Evolutionary conservation across 2,113 vertebrate species (phyloP).

Genomic region (Campylomormyrus tamandua): DNA sequence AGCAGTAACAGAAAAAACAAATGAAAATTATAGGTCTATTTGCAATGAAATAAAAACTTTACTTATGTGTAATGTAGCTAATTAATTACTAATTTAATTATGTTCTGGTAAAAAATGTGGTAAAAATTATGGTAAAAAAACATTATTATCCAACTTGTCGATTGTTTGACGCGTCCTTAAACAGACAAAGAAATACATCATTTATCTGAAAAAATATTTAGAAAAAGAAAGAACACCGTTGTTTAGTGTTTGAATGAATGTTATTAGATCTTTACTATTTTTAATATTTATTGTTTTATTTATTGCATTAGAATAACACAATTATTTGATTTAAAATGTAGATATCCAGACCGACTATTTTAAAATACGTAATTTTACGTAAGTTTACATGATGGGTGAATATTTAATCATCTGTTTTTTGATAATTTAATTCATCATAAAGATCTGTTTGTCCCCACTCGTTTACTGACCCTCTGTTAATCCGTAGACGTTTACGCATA

Average conservation of each 20-base stretch:
- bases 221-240: not conserved
- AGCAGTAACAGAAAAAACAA: not conserved
- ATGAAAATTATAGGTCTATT: not conserved
- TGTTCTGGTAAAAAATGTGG: not conserved
- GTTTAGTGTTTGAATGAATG: not conserved
- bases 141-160: not conserved
- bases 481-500: not conserved
- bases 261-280: not conserved
- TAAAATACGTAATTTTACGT: not conserved
- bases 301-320: not conserved
- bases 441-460: not conserved
- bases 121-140: not conserved
- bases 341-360: not conserved
- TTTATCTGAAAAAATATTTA: not conserved
- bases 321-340: not conserved
- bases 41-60: not conserved
- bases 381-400: not conserved
- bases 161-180: not conserved
- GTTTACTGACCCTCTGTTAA: not conserved
- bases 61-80: not conserved
- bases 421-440: not conserved
- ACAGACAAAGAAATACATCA: not conserved
- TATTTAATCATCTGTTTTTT: not conserved
- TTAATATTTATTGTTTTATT: not conserved
- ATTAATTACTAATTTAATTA: not conserved